Percentiles rank a stretch among this genome's conserved stretches.
These are phyloP conservation scores for Eledone cirrhosa DNA, from an alignment of 2,888 invertebrate genomes.

Conservation along the genomic window DNA sequence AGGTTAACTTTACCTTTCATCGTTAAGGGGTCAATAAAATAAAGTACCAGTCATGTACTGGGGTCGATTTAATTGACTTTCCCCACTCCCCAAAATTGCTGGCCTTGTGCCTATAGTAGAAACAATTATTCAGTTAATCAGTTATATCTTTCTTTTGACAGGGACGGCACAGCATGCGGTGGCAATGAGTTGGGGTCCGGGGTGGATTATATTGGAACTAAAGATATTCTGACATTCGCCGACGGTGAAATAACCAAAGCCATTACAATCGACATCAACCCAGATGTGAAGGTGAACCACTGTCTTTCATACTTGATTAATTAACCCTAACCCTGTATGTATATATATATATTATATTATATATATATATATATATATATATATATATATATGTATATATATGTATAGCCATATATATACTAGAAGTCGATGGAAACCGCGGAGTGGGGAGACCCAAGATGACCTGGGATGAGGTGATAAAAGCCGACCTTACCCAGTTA, in stretches of 20 bases:
- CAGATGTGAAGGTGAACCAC: constrained; percentile 49
- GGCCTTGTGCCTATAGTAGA: neutral
- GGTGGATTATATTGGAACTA: constrained; percentile 46
- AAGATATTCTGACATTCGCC: constrained; percentile 53
- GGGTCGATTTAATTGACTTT: too few species aligned
- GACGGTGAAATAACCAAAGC: constrained; percentile 61
- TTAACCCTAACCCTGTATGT: neutral
- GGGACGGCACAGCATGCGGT: constrained; percentile 61
- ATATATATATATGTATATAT: neutral
- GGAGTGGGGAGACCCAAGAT: too few species aligned
- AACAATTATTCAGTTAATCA: neutral
- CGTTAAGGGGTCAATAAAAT: too few species aligned
- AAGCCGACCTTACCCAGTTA: too few species aligned
- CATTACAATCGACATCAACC: constrained; percentile 56
- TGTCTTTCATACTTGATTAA: too few species aligned
- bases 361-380: neutral
- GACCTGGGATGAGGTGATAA: too few species aligned
- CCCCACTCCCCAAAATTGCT: too few species aligned
- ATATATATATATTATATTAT: neutral
- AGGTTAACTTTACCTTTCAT: too few species aligned
- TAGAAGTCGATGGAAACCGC: too few species aligned
- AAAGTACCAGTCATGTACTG: too few species aligned
- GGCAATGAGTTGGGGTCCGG: constrained; percentile 47
- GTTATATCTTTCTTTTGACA: constrained; percentile 35
- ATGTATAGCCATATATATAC: neutral